A percentile compares a stretch with the other conserved stretches of the same genome.
Conservation (phyloP, 2,113 vertebrate species). For the Alligator sinensis region DNA sequence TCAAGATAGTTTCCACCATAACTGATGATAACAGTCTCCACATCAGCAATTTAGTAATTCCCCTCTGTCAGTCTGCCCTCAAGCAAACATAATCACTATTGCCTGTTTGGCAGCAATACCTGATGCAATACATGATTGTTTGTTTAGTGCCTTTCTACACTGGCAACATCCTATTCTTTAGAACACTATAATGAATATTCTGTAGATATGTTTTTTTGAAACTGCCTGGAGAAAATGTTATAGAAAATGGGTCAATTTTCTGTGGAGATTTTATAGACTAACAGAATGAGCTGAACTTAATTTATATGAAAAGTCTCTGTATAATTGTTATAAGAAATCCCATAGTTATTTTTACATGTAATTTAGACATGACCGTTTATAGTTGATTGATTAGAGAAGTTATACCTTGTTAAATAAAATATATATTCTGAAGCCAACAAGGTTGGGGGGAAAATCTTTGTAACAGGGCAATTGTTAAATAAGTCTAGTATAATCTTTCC, state of each 20-base stretch:
- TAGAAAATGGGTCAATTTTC: not conserved
- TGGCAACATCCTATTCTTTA: not conserved
- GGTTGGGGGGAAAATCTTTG: not conserved
- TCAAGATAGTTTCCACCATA: not conserved
- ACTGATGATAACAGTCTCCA: not conserved
- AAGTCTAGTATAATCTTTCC: not conserved
- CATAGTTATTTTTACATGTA: not conserved
- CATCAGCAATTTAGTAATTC: not conserved
- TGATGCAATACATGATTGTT: not conserved
- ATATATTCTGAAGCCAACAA: not conserved
- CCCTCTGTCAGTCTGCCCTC: not conserved
- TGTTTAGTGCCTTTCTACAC: not conserved
- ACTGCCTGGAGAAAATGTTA: not conserved
- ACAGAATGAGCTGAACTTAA: not conserved
- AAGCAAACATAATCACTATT: slow-evolving; percentile 7
- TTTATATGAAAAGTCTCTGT: not conserved
- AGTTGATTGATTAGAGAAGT: not conserved
- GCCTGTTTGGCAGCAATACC: not conserved
- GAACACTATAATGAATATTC: not conserved
- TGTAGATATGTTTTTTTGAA: not conserved
- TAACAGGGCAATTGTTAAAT: not conserved
- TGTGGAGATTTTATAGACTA: not conserved
- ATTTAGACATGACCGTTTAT: not conserved
- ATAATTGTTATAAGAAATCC: not conserved
- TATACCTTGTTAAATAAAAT: not conserved